A percentile compares a stretch with the other conserved stretches of the same genome.
phyloP scores from a whole-genome alignment of 1,140 invertebrate species.

The Cheumatopsyche charites region DNA sequence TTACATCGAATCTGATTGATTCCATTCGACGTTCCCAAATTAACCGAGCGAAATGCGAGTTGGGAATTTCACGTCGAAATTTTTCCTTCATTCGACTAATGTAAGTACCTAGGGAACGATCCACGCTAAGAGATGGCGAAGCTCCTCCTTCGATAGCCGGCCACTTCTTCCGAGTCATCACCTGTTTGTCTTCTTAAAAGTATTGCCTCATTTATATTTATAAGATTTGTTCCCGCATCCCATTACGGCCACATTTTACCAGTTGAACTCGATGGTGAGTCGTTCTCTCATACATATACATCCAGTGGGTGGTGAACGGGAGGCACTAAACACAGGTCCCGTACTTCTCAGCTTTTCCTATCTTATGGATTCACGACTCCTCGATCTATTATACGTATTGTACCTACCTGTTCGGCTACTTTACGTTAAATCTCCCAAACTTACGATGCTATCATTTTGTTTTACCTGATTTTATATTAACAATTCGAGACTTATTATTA shows the following conservation, averaged over 20 bases:
- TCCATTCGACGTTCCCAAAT: background rate
- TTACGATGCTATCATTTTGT: too few relatives aligned
- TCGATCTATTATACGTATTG: too few relatives aligned
- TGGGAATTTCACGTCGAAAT: background rate
- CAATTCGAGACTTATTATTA: too few relatives aligned
- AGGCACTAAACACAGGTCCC: background rate
- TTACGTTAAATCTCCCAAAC: too few relatives aligned
- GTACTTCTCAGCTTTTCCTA: too few relatives aligned
- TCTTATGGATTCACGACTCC: too few relatives aligned
- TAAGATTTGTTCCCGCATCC: slow-evolving; percentile 51
- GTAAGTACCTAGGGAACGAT: too few relatives aligned
- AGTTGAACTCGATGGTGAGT: slow-evolving; percentile 26
- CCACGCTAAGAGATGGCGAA: slow-evolving; percentile 15
- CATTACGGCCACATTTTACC: slow-evolving; percentile 36
- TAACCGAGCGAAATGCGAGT: background rate
- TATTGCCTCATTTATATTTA: slow-evolving; percentile 61
- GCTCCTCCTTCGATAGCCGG: background rate
- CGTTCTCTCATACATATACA: slow-evolving; percentile 45
- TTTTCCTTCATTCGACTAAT: too few relatives aligned
- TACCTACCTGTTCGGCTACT: too few relatives aligned
- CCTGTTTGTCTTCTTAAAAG: slow-evolving; percentile 58
- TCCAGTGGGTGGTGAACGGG: too few relatives aligned
- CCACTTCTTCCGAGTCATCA: slow-evolving; percentile 48
- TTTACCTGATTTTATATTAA: too few relatives aligned
- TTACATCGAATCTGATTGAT: slow-evolving; percentile 4